A percentile compares a stretch with the other conserved stretches of the same genome.
Evolutionary conservation across 2,888 invertebrate genomes (phyloP).

Genomic region (Perizoma flavofasciatum): DNA sequence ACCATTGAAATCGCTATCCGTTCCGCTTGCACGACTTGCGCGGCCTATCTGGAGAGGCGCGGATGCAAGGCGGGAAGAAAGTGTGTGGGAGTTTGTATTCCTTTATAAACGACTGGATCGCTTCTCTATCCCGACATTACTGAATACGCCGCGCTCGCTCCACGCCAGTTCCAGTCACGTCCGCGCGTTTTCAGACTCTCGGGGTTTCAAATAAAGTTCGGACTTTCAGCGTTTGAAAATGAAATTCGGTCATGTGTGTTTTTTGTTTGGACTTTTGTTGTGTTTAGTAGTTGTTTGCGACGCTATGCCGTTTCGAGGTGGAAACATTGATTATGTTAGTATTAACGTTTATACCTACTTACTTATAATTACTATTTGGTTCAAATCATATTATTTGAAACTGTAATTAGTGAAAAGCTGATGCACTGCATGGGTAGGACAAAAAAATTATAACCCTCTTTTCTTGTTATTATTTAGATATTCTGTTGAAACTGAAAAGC

Average conservation of each 20-base stretch:
- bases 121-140: constrained; percentile 54
- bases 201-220: neutral
- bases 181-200: constrained; percentile 8
- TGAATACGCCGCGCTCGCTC: constrained; percentile 44
- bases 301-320: constrained; percentile 57
- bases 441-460: too few relatives aligned
- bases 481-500: too few relatives aligned
- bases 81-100: constrained; percentile 61
- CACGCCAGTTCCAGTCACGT: constrained; percentile 45
- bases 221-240: constrained; percentile 44
- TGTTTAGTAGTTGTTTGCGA: constrained; percentile 52
- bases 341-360: constrained; percentile 5
- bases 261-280: constrained; percentile 55
- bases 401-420: neutral
- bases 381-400: neutral
- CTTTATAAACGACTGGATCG: constrained; percentile 65
- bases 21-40: constrained; percentile 18
- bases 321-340: constrained; percentile 76
- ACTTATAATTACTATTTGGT: neutral
- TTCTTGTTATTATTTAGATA: too few relatives aligned
- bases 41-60: constrained; percentile 20
- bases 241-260: constrained; percentile 53
- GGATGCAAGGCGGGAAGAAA: constrained; percentile 56
- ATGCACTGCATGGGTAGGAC: neutral
- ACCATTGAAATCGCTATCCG: constrained; percentile 12